Conservation (phyloP, 2,888 invertebrate genomes). For the Philhelius pedissequus region DNA sequence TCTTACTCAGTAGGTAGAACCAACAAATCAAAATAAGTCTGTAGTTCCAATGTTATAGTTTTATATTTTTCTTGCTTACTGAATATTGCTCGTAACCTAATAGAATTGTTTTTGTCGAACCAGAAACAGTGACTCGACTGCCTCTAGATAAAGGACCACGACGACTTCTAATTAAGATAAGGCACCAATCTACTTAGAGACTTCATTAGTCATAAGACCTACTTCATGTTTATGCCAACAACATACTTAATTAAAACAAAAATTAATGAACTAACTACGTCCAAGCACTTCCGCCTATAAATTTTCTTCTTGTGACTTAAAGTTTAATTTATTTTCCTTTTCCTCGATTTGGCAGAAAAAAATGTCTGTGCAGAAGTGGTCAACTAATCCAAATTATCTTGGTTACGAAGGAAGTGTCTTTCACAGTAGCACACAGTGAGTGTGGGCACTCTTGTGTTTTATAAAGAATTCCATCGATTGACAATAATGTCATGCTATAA, state of each 20-base stretch:
- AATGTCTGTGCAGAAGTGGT: constrained; percentile 23
- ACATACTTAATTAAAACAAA: constrained; percentile 9
- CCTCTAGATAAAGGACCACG: background rate
- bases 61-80: too few species aligned
- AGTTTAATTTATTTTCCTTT: constrained; percentile 9
- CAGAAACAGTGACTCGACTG: background rate
- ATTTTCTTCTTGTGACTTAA: constrained; percentile 24
- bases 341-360: background rate
- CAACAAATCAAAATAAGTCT: too few species aligned
- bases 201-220: background rate
- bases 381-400: constrained; percentile 42
- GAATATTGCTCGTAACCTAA: too few species aligned
- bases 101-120: background rate
- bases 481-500: constrained; percentile 23
- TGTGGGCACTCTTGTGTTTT: background rate
- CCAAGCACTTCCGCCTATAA: background rate
- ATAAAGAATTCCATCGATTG: constrained; percentile 7
- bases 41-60: too few species aligned
- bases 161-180: background rate
- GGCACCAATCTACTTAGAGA: background rate
- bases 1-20: too few species aligned
- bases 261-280: background rate
- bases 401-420: background rate
- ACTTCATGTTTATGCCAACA: background rate
- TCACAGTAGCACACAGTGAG: background rate